Evolutionary conservation across 2,797 vertebrate genomes (phyloP), one percentile per base, ranked within the genome.

Genomic region (Clarias platycephalus): DNA sequence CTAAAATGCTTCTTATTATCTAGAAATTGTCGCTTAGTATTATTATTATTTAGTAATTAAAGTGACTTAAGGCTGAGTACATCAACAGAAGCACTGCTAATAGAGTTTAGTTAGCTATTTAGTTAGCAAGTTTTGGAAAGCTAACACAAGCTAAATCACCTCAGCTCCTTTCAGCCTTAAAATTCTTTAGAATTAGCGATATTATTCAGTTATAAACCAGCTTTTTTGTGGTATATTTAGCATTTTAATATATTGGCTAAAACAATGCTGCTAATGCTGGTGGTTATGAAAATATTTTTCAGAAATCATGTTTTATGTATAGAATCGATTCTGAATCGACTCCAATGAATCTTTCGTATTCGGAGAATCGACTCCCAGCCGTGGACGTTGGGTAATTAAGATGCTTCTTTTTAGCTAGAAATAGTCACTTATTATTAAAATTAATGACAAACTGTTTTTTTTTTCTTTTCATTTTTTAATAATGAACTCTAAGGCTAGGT

Each of bases 241-340:
- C 37, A 71, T 34, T 58, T 22, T 6, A 24, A 0, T 53, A 9
- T 34, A 26, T 58, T 76, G 57, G 12, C 49, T 28, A 28, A 18
- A 26, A 7, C 31, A 53, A 75, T 31, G 7, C 40, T 49, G 26
- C 15, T 7, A 6, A 58, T 60, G 4, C n/a, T 37, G 58, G 9
- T 22, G 26, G 3, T 57, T 31, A 24, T 0, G 10, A 60, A 3
- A 0, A 28, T 16, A n/a, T n/a, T 24, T 24, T 5, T 24, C 20
- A n/a, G 5, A n/a, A 78, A 62, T 37, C 49, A n/a, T 24, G 10
- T 77, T 60, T 10, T 37, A n/a, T 60, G 9, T 13, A 37, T 60
- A 7, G 76, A 78, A 63, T 63, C 75, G 75, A 78, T 34, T 78
- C 57, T 1, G 57, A 78, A 1, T 78, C 76, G 76, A 78, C 28